phyloP scores from a whole-genome alignment of 2,797 vertebrate species.

The Dicrostonyx torquatus region DNA sequence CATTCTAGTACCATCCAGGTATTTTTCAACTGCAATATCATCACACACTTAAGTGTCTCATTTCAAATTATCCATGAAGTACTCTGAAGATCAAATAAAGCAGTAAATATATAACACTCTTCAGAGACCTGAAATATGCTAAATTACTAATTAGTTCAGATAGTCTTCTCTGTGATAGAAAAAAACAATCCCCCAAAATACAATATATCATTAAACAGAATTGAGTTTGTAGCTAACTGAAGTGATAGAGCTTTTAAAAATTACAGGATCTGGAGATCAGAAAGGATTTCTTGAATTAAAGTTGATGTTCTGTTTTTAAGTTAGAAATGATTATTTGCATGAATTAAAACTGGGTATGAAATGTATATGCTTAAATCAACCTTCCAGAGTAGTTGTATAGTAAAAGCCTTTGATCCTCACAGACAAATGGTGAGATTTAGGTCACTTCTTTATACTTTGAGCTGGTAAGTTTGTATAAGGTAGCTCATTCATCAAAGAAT shows the following conservation, averaged over 20 bases:
- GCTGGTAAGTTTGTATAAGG: background rate
- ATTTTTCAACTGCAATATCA: background rate
- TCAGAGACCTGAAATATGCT: slow-evolving; percentile 12
- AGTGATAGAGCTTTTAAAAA: background rate
- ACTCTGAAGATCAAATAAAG: slow-evolving; percentile 34
- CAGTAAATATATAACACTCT: background rate
- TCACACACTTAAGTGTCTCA: background rate
- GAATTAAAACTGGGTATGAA: background rate
- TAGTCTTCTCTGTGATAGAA: background rate
- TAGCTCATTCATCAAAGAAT: background rate
- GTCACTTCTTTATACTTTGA: background rate
- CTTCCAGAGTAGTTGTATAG: background rate
- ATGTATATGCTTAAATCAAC: background rate
- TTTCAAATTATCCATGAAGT: slow-evolving; percentile 18
- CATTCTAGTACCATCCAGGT: background rate
- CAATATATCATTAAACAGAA: background rate
- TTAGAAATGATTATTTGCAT: background rate
- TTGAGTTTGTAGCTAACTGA: background rate
- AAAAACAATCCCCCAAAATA: slow-evolving; percentile 38
- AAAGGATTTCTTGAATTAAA: background rate
- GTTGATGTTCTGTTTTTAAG: slow-evolving; percentile 3
- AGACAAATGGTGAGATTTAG: background rate
- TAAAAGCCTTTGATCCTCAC: slow-evolving; percentile 25
- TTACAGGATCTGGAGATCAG: background rate
- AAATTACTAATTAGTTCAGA: slow-evolving; percentile 47